Conservation (phyloP, 1,140 invertebrate species). For the Philopotamus ludificatus region DNA sequence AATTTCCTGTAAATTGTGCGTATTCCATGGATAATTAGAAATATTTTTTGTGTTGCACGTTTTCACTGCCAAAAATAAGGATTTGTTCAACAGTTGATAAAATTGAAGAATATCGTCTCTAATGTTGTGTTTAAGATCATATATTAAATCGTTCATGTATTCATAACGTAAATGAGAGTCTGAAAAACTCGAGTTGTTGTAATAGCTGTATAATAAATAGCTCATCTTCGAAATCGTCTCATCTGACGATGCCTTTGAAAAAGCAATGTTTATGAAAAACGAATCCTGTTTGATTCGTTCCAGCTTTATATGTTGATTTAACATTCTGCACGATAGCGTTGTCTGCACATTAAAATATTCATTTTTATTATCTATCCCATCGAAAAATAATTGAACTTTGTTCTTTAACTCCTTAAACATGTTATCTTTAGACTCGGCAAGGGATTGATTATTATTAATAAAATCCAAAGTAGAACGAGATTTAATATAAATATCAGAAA, state of each 20-base stretch:
- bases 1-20: slow-evolving; percentile 25
- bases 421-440: slow-evolving; percentile 52
- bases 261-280: slow-evolving; percentile 38
- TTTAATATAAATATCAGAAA: slow-evolving; percentile 70
- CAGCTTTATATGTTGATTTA: slow-evolving; percentile 44
- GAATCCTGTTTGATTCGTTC: slow-evolving; percentile 47
- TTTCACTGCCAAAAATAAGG: background rate
- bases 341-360: background rate
- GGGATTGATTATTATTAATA: slow-evolving; percentile 46
- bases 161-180: slow-evolving; percentile 42
- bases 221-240: slow-evolving; percentile 4
- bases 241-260: too few relatives aligned
- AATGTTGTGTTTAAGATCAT: background rate
- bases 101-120: too few relatives aligned
- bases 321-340: slow-evolving; percentile 37
- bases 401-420: slow-evolving; percentile 50
- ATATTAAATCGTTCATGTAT: slow-evolving; percentile 25
- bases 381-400: slow-evolving; percentile 36
- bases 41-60: background rate
- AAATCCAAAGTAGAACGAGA: slow-evolving; percentile 58
- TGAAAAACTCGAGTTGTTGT: slow-evolving; percentile 42
- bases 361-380: slow-evolving; percentile 32
- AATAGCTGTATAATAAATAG: slow-evolving; percentile 43
- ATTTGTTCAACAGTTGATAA: too few relatives aligned
- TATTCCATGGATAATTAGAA: slow-evolving; percentile 34